Evolutionary conservation across 2,888 invertebrate genomes (phyloP), one percentile per base, ranked within the genome.

Genomic region (Zeuzera pyrina): DNA sequence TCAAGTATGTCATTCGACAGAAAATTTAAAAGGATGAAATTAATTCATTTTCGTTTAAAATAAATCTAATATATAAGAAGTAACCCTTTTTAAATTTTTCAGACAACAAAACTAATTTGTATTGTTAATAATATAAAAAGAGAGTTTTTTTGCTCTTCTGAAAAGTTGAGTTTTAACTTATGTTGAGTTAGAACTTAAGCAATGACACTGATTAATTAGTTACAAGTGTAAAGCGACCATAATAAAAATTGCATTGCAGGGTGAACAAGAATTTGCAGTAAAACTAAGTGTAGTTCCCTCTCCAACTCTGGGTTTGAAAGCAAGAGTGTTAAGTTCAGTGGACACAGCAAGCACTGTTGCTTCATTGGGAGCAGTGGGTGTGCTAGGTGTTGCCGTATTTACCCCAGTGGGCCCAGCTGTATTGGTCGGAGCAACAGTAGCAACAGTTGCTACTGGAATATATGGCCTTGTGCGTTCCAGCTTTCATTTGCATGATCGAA

Each of bases 391-490:
- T 1, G 83, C 86, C 0, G 71, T 70, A 0, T 76, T 86, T 42
- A 83, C 85, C 1, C 79, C 86, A 0, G 66, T 86, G 0, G 84
- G 78, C 5, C 79, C 86, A 0, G 78, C 67, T 0, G 71, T 85
- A 7, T 32, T 86, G 3, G 65, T 72, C 1, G 73, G 85, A 0
- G 86, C 85, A 0, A 72, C 79, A 0, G 65, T 73, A 1, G 83
- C 77, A 0, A 70, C 84, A 0, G 57, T 76, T 0, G 71, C 67
- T 3, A 84, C 85, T 0, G 86, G 86, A 0, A 26, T 84, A 1
- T 87, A 87, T 44, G 84, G 86, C 1, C 63, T 86, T 1, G 70
- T 84, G 3, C 56, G 86, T 4, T 86, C 86, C 7, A 71, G 78
- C 0, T 39, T 78, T 1, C 73, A 78, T 41, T 49, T 87, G 5